Conservation (phyloP, 2,797 vertebrate genomes). For the Atherinosoma microstoma region DNA sequence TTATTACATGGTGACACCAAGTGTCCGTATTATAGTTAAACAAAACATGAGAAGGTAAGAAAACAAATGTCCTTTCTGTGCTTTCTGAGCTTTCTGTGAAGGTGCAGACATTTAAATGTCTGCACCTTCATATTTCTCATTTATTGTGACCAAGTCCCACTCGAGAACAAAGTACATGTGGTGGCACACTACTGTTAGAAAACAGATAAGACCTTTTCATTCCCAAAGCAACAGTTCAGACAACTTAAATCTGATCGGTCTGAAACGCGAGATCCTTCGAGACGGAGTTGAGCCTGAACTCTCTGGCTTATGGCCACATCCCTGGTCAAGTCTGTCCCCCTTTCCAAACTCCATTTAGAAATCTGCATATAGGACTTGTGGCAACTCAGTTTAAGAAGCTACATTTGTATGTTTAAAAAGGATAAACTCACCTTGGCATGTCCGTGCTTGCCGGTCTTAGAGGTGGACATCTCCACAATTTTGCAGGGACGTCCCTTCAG, state of each 20-base stretch:
- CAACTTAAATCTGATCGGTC: background rate
- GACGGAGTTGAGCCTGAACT: background rate
- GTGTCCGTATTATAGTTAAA: too few species aligned
- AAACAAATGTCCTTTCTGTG: background rate
- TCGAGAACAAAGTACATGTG: constrained; percentile 20
- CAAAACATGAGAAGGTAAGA: too few species aligned
- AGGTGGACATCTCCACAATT: constrained; percentile 96
- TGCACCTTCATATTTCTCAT: background rate
- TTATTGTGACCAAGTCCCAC: background rate
- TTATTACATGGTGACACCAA: background rate
- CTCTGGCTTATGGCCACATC: background rate
- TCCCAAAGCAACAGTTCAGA: background rate
- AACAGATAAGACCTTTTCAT: background rate
- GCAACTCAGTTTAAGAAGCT: background rate
- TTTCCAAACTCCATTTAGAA: constrained; percentile 7
- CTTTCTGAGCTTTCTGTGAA: too few species aligned
- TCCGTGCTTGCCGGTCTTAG: constrained; percentile 94
- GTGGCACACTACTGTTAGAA: background rate
- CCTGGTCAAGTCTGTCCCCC: background rate
- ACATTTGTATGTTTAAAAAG: too few species aligned
- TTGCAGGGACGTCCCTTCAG: constrained; percentile 94
- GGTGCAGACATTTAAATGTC: too few species aligned
- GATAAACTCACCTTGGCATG: constrained; percentile 89
- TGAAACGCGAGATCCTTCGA: constrained; percentile 10
- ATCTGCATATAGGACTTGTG: background rate